phyloP scores from a whole-genome alignment of 2,888 invertebrate species.

The Mesoligia furuncula region DNA sequence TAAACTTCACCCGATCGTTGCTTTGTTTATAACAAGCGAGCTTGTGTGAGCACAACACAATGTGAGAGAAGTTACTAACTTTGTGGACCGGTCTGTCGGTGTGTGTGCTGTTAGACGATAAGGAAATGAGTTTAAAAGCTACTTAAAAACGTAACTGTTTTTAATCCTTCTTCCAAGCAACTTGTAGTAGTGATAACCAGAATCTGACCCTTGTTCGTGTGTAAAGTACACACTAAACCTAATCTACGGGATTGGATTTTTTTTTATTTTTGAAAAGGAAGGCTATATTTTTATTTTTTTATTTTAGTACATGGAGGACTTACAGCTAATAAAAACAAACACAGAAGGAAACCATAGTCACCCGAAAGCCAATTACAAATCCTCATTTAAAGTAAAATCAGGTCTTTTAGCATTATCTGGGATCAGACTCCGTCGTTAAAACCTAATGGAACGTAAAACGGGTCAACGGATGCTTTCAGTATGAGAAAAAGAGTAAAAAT shows the following conservation, averaged over 20 bases:
- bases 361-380: too few relatives aligned
- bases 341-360: too few relatives aligned
- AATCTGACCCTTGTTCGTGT: neutral
- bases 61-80: conserved; percentile 7
- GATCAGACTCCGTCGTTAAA: neutral
- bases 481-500: neutral
- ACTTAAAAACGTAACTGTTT: too few relatives aligned
- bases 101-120: conserved; percentile 3
- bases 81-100: neutral
- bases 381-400: neutral
- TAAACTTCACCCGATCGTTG: neutral
- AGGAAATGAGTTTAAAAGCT: conserved; percentile 13
- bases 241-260: neutral
- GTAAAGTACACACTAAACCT: neutral
- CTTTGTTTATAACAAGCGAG: neutral
- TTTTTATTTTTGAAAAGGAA: too few relatives aligned
- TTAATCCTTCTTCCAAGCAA: neutral
- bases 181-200: neutral
- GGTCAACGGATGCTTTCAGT: neutral
- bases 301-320: too few relatives aligned
- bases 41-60: conserved; percentile 4
- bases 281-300: too few relatives aligned
- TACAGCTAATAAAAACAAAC: too few relatives aligned
- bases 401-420: neutral
- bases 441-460: neutral